Evolutionary conservation across 2,888 invertebrate genomes (phyloP), one percentile per base, ranked within the genome.

Genomic region (Ctenicera cuprea): DNA sequence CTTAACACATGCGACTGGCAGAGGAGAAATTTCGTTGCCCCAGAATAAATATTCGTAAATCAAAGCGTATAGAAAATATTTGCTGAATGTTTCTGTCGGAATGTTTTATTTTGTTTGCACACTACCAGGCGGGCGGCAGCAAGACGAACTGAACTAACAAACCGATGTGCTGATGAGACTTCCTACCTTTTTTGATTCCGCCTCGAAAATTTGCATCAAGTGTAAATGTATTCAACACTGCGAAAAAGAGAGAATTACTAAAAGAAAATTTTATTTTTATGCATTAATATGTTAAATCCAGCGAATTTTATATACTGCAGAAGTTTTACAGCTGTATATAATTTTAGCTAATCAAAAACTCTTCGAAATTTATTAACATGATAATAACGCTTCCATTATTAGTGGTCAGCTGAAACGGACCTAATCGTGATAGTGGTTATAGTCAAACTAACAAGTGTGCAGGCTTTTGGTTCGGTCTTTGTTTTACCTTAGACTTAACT

Each of bases 11-110:
- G 65, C 54, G 54, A 50, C 11, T 12, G 43, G 16, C 22, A 5
- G 3, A 11, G 18, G 9, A n/a, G 12, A 50, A 37, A 11, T 62
- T 61, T 61, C 20, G 33, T 14, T 20, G 48, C 41, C 38, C n/a
- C 50, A 59, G 50, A 62, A 61, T 63, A 62, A 52, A 63, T 69
- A 62, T 69, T 50, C 62, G 50, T 52, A 63, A 61, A 63, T 67
- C 67, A 67, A 54, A 63, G 43, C 38, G 50, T 54, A 62, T 69
- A 57, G 69, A 69, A 69, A 69, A 69, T 69, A 63, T 69, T 69
- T 69, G 50, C 61, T 16, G 41, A 69, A 61, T 52, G 62, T 63
- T 33, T 63, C 63, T 61, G 61, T 65, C 20, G 45, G 64, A 62
- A 61, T 70, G 20, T 65, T 74, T 70, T 59, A 65, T 70, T 70